Evolutionary conservation across 2,797 vertebrate genomes (phyloP).

Genomic region (Phoeniculus purpureus): DNA sequence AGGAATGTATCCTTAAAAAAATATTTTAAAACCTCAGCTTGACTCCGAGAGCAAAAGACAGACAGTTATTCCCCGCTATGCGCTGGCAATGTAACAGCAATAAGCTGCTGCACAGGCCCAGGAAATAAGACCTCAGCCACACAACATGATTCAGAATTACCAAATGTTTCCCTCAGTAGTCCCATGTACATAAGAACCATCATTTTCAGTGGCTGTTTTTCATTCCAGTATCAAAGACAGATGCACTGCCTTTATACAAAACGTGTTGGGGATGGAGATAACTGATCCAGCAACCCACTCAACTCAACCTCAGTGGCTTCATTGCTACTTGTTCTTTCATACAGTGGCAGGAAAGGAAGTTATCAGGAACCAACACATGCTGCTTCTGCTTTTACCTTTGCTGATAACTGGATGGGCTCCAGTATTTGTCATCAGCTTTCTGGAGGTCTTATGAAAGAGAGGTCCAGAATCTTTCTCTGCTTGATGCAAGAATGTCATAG

Average conservation of each 20-base stretch:
- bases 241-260: not conserved
- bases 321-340: not conserved
- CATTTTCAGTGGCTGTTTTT: not conserved
- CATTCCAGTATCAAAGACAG: not conserved
- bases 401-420: not conserved
- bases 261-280: not conserved
- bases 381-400: not conserved
- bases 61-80: not conserved
- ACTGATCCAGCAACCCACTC: not conserved
- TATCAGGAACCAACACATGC: not conserved
- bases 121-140: not conserved
- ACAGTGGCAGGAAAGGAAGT: not conserved
- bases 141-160: not conserved
- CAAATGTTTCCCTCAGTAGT: not conserved
- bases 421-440: not conserved
- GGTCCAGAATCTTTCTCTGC: not conserved
- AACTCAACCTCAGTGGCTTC: not conserved
- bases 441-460: not conserved
- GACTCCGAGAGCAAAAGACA: not conserved
- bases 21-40: not conserved
- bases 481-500: not conserved
- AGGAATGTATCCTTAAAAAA: fast-evolving
- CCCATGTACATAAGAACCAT: not conserved
- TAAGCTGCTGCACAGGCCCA: not conserved
- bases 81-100: not conserved